Evolutionary conservation across 2,797 vertebrate genomes (phyloP).

Genomic region (Pseudochirops corinnae): DNA sequence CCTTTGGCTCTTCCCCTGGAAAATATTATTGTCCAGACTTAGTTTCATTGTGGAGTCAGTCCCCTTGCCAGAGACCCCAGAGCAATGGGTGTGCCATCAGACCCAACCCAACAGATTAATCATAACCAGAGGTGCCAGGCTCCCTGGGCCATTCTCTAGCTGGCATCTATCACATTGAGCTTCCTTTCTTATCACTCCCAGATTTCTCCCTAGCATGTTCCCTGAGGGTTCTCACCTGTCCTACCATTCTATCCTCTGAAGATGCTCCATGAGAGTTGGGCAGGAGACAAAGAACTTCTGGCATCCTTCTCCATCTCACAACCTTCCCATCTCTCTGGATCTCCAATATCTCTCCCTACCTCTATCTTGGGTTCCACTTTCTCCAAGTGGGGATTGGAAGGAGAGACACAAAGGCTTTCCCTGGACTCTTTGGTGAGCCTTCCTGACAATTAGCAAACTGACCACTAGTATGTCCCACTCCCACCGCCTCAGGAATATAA

Average conservation of each 20-base stretch:
- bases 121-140: constrained; percentile 15
- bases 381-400: constrained; percentile 6
- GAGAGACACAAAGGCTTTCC: not conserved
- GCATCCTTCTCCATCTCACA: not conserved
- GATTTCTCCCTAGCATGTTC: not conserved
- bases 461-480: not conserved
- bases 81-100: constrained; percentile 1
- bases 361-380: not conserved
- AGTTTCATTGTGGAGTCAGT: constrained; percentile 47
- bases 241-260: constrained; percentile 9
- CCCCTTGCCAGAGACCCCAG: constrained; percentile 18
- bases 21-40: constrained; percentile 31
- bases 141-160: not conserved
- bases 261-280: not conserved
- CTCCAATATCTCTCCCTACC: not conserved
- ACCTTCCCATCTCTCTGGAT: not conserved
- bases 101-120: constrained; percentile 44
- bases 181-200: not conserved
- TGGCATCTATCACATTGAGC: not conserved
- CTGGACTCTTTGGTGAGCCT: not conserved
- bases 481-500: constrained; percentile 54
- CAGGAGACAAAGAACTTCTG: not conserved
- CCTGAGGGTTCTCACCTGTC: not conserved
- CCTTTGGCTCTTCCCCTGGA: constrained; percentile 43
- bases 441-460: constrained; percentile 28